Conservation (phyloP, 2,797 vertebrate genomes). For the Hypotaenidia philippensis region DNA sequence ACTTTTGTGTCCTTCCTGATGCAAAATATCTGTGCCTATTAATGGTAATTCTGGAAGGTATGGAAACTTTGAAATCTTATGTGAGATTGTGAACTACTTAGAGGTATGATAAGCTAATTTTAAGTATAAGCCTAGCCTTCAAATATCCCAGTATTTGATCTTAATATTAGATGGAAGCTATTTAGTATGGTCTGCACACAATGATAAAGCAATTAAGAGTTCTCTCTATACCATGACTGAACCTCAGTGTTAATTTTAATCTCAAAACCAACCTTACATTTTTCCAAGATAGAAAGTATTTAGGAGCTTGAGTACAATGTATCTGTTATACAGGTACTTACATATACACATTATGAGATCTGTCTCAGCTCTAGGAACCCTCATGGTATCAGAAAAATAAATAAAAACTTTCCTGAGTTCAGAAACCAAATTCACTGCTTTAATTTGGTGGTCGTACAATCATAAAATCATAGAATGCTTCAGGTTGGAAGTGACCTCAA, state of each 20-base stretch:
- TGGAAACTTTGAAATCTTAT: neutral
- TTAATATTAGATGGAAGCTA: neutral
- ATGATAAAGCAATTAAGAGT: neutral
- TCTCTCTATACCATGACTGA: neutral
- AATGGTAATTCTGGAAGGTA: rapidly evolving
- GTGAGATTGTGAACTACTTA: neutral
- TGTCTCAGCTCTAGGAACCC: neutral
- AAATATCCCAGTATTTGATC: neutral
- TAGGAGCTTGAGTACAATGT: neutral
- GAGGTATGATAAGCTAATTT: neutral
- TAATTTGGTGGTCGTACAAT: neutral
- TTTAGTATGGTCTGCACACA: neutral
- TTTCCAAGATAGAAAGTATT: neutral
- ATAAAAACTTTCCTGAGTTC: neutral
- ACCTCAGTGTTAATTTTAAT: neutral
- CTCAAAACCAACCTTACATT: neutral
- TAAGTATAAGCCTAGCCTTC: neutral
- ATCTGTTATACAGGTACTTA: neutral
- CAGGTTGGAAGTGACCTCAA: too few species aligned
- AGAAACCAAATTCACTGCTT: neutral
- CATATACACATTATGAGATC: rapidly evolving
- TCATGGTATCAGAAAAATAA: neutral
- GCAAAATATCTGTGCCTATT: neutral
- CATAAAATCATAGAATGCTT: too few species aligned
- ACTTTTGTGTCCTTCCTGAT: neutral